Base-by-base conservation (phyloP, 37 sponge, comb jelly and placozoan genomes). In the Diacarnus erythraeanus region DNA sequence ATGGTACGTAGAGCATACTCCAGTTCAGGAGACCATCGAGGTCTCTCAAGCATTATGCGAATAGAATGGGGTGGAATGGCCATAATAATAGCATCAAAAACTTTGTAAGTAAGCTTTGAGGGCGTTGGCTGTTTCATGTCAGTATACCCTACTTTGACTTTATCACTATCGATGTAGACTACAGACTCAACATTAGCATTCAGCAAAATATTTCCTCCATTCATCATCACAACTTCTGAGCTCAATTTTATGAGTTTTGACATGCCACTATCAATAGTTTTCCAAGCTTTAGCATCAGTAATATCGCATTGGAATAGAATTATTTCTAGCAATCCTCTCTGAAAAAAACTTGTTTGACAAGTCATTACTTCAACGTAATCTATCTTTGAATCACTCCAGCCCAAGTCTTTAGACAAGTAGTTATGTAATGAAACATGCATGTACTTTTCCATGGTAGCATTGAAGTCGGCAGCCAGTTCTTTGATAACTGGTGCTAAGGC, bases 61-160 rank as follows among this genome's bases (percentile, higher is more conserved):
- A n/a, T n/a, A n/a, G n/a, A n/a, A n/a, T n/a, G n/a, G n/a, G n/a
- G n/a, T n/a, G n/a, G n/a, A n/a, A n/a, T n/a, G n/a, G n/a, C n/a
- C n/a, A n/a, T n/a, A n/a, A n/a, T n/a, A n/a, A n/a, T n/a, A n/a
- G 79, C 67, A 78, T 78, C 79, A 64, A 78, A 78, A 27, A 22
- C 69, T 78, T 78, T n/a, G n/a, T n/a, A n/a, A n/a, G n/a, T n/a
- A n/a, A n/a, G n/a, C n/a, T n/a, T n/a, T n/a, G n/a, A n/a, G n/a
- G n/a, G n/a, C n/a, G n/a, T n/a, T n/a, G n/a, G n/a, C n/a, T n/a
- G n/a, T n/a, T n/a, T n/a, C n/a, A 57, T 26, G 3, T 59, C 4
- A 37, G 20, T 21, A 59, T 59, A 76, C 23, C 63, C 77, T 10
- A 76, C 15, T 59, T 76, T 22, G 6, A 76, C 63, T 3, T 31